phyloP scores from a whole-genome alignment of 2,888 invertebrate species.

The Neoascia interrupta region DNA sequence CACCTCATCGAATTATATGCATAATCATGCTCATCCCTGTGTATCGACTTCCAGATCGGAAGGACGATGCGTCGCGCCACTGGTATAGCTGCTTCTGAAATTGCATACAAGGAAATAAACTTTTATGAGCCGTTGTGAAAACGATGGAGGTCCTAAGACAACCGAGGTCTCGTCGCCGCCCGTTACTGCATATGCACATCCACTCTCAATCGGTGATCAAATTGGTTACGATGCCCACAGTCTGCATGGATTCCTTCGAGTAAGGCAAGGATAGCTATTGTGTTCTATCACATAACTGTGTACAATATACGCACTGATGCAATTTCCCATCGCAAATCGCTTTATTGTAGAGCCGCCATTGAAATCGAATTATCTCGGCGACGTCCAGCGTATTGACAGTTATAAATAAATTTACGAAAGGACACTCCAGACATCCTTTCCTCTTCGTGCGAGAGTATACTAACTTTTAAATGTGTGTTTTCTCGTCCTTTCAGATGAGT shows the following conservation, averaged over 20 bases:
- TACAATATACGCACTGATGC: constrained; percentile 23
- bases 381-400: constrained; percentile 64
- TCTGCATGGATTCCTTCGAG: constrained; percentile 12
- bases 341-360: constrained; percentile 46
- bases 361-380: constrained; percentile 63
- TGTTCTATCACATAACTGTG: constrained; percentile 2
- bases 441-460: too few relatives aligned
- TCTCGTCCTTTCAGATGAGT: constrained; percentile 86
- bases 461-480: too few relatives aligned
- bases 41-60: constrained; percentile 10
- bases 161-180: not conserved
- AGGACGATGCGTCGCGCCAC: constrained; percentile 52
- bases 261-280: too few relatives aligned
- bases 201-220: constrained; percentile 48
- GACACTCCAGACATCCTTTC: constrained; percentile 9
- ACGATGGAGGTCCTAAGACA: constrained; percentile 45
- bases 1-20: constrained; percentile 46
- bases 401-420: constrained; percentile 56
- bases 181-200: constrained; percentile 17
- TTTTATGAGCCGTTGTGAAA: constrained; percentile 65
- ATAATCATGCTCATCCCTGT: constrained; percentile 50
- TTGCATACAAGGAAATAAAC: constrained; percentile 52
- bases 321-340: constrained; percentile 50
- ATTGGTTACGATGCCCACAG: constrained; percentile 25
- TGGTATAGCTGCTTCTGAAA: not conserved